Percentiles rank a stretch among this genome's conserved stretches.
Conservation (phyloP, 2,888 invertebrate genomes). For the Hypselothyrea guttata region DNA sequence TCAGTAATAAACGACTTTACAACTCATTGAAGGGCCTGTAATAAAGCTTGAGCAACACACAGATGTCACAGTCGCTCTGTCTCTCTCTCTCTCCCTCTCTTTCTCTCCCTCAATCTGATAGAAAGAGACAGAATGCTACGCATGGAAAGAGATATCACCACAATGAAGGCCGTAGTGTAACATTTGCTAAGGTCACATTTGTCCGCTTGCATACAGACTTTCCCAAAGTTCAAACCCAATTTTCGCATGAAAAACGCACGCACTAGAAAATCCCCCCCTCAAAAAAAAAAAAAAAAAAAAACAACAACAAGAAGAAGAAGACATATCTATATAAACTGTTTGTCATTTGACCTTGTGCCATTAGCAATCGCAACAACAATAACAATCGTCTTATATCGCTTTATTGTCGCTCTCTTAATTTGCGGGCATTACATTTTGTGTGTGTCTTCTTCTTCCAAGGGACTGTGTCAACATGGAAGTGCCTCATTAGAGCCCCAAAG, state of each 20-base stretch:
- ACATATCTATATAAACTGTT: no score
- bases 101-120: no score
- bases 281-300: no score
- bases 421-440: slow-evolving; percentile 50
- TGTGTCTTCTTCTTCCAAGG: slow-evolving; percentile 23
- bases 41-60: not conserved
- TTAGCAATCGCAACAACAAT: slow-evolving; percentile 19
- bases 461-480: slow-evolving; percentile 14
- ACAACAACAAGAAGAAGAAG: not conserved
- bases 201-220: slow-evolving; percentile 10
- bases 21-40: slow-evolving; percentile 28
- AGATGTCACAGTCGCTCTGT: no score
- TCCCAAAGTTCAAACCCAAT: slow-evolving; percentile 32
- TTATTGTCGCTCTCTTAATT: slow-evolving; percentile 50
- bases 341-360: slow-evolving; percentile 53
- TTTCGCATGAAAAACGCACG: slow-evolving; percentile 64
- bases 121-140: no score
- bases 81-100: no score
- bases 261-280: slow-evolving; percentile 22
- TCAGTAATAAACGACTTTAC: slow-evolving; percentile 21
- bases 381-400: slow-evolving; percentile 4
- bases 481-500: slow-evolving; percentile 16
- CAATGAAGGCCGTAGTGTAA: not conserved
- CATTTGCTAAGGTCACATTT: slow-evolving; percentile 10
- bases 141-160: no score